A percentile compares a stretch with the other conserved stretches of the same genome.
These are phyloP conservation scores for Corapipo altera DNA, from an alignment of 2,113 vertebrate genomes.

Conservation along the genomic window DNA sequence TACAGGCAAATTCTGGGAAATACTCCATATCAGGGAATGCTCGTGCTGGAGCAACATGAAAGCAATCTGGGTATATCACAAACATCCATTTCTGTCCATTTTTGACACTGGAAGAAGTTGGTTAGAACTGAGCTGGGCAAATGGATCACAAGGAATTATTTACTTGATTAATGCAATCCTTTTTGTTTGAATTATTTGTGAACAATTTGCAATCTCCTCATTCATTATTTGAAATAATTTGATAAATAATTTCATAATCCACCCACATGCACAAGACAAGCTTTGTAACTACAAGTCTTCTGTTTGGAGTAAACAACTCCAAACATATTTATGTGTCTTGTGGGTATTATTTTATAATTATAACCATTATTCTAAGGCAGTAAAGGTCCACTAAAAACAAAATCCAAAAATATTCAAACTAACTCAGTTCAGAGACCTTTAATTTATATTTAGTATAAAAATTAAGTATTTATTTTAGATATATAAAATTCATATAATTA, in stretches of 20 bases:
- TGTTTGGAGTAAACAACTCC: neutral
- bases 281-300: neutral
- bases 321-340: neutral
- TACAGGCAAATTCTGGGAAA: slow-evolving; percentile 13
- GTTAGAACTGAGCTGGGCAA: neutral
- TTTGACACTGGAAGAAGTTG: neutral
- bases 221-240: neutral
- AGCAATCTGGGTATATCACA: neutral
- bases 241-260: neutral
- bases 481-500: neutral
- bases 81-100: neutral
- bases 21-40: neutral
- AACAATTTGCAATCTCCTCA: neutral
- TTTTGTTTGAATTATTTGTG: neutral
- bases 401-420: neutral
- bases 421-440: neutral
- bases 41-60: neutral
- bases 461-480: neutral
- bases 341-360: neutral
- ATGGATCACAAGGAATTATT: neutral
- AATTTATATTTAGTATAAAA: neutral
- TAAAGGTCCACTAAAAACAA: neutral
- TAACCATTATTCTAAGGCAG: neutral
- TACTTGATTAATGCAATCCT: neutral
- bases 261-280: neutral